Base-by-base conservation (phyloP, 2,888 invertebrate genomes). In the Calameuta pallipes region DNA sequence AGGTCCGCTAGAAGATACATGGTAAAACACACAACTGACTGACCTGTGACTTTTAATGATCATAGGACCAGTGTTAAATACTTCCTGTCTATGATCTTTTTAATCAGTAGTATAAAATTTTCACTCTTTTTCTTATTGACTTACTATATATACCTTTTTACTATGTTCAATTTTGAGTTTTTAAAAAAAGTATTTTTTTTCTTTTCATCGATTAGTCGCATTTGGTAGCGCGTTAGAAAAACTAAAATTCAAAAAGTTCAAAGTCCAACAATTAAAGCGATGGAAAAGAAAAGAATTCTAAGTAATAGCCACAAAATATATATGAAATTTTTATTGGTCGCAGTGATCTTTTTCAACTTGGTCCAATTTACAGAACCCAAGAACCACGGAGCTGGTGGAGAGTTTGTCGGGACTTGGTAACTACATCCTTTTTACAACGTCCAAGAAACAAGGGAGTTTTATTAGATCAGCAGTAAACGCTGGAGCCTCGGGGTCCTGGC, bases 401-500 rank as follows among this genome's bases (percentile, higher is more conserved):
- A 33, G 71, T 71, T 71, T 33, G 31, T 71, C 71, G 31, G 31
- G 71, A 31, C 33, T 1, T 31, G 12, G 71, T 71, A 71, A 71
- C 71, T 71, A 31, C 33, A 71, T 34, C 31, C 71, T 80, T 82
- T 85, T 85, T 85, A 84, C 85, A 85, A 84, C 84, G 84, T 86
- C 83, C 84, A 83, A 85, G 86, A 86, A 85, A 85, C 84, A 85
- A 85, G 81, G 83, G 83, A 85, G 80, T 88, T 89, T 90, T 88
- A 89, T 89, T 87, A 83, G 87, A 86, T 87, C 86, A 85, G 83
- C 86, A 81, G 87, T 88, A 87, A 87, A 87, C 80, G 79, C 77
- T 81, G 78, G 79, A 81, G 82, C 83, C 82, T 78, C 78, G 71
- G 84, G 83, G 77, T 77, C 80, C 83, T 82, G 80, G 80, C 80